Percentiles rank a stretch among this genome's conserved stretches.
Conservation (phyloP, 2,113 vertebrate genomes). For the Nerophis ophidion region DNA sequence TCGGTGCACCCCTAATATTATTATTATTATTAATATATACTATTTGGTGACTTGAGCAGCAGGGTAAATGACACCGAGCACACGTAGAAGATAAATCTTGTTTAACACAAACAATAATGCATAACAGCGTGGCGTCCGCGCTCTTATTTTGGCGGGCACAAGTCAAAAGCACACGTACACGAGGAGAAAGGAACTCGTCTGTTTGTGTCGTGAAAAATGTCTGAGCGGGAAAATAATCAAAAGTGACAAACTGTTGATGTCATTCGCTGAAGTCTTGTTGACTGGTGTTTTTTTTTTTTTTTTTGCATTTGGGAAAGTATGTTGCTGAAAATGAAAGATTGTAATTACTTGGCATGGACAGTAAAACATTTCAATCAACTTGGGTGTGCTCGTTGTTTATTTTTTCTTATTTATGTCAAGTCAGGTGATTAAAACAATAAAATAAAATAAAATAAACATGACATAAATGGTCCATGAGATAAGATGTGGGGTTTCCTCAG, state of each 20-base stretch:
- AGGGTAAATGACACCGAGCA: not conserved
- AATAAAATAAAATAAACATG: not conserved
- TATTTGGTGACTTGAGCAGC: not conserved
- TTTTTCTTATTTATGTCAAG: too few relatives aligned
- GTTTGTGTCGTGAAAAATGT: too few relatives aligned
- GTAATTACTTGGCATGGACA: slow-evolving; percentile 66
- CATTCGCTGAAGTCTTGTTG: slow-evolving; percentile 34
- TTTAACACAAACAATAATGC: not conserved
- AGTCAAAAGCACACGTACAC: slow-evolving; percentile 57
- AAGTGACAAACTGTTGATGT: slow-evolving; percentile 1
- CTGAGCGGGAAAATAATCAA: not conserved
- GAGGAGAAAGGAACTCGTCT: slow-evolving; percentile 4
- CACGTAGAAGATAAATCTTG: not conserved
- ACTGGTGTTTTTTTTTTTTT: too few relatives aligned
- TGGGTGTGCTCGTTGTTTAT: not conserved
- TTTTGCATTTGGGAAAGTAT: slow-evolving; percentile 29
- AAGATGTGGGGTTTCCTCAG: too few relatives aligned
- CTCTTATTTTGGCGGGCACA: slow-evolving; percentile 64
- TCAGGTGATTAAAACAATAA: not conserved
- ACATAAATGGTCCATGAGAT: too few relatives aligned
- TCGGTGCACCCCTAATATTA: too few relatives aligned
- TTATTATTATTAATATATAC: too few relatives aligned
- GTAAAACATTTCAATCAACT: slow-evolving; percentile 64
- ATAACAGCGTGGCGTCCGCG: slow-evolving; percentile 53
- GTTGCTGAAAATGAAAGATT: slow-evolving; percentile 24